Base-by-base conservation (phyloP, 1,140 invertebrate genomes). In the Drosophila kikkawai region DNA sequence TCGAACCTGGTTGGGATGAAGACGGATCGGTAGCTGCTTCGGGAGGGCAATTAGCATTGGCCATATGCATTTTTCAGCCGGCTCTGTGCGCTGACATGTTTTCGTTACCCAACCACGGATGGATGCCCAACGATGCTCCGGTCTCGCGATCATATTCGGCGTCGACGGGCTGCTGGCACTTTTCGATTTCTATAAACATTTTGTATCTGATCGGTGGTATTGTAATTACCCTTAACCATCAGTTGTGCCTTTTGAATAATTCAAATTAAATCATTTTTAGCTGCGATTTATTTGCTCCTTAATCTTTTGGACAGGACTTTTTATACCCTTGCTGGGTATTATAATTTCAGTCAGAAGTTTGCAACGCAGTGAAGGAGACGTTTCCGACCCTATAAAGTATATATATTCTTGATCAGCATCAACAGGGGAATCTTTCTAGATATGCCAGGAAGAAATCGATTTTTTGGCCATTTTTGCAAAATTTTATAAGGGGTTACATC, bases 71-170 rank as follows among this genome's bases (percentile, higher is more conserved):
- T 73, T 78, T 37, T 60, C 17, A 45, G 53, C 61, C 32, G 61
- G 51, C 59, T 65, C 39, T 77, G 47, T 63, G 42, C 53, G 60
- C 84, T 85, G 88, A 91, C 88, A 91, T 91, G 88, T 91, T 91
- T 91, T 80, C 73, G 68, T 91, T 91, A 88, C 80, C 67, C 83
- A 86, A 51, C 86, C 85, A 90, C 87, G 86, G 79, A 69, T 68
- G 67, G 75, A 50, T 79, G 80, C 53, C 60, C 57, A 74, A 81
- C 75, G 68, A 71, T 80, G 68, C 51, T 55, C 75, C 60, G 48
- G 39, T 76, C 12, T 42, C 44, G 76, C 55, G 75, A 41, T 79
- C 53, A 56, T 56, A 22, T 22, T 39, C 36, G 53, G 36, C 53
- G 53, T 56, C 53, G 48, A 60, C 41, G 64, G 39, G 9, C 17